Evolutionary conservation across 2,888 invertebrate genomes (phyloP), one percentile per base, ranked within the genome.

Genomic region (Baronia brevicornis): DNA sequence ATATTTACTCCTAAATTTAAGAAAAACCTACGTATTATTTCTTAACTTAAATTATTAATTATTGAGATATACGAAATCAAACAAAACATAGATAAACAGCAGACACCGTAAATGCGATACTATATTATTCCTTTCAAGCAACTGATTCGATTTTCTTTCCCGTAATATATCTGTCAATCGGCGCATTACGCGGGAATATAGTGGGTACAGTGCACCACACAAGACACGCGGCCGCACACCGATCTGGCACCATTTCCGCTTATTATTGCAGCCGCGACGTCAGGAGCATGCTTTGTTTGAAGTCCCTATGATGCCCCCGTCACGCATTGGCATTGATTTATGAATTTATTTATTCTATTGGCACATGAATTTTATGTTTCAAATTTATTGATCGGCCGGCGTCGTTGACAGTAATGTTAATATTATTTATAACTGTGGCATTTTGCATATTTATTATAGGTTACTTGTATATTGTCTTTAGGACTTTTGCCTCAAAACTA

Each of bases 211-310:
- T 26, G 21, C 24, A 17, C 8, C 27, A 15, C 7, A 15, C 17
- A 28, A 28, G 36, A 30, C 43, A 38, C 38, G 30, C 44, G n/a
- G n/a, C n/a, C n/a, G 44, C 48, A 34, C 39, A 39, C 48, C 43
- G 51, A 46, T 26, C 46, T 44, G 44, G 54, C 60, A 51, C 51
- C 59, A 60, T 64, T 68, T 72, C 72, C 69, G 68, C 67, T 65
- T 69, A 64, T 71, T 71, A 71, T 67, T 64, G 57, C 57, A 39
- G 30, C 36, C 33, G 45, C 45, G 51, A 41, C 52, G 54, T 51
- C 51, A 46, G 52, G 52, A 45, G 54, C 41, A 44, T 54, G 68
- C 65, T 72, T 70, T 72, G 72, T 71, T 69, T 61, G 59, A 65
- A 63, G 54, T 58, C 46, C 40, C 39, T 48, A 41, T 53, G 56